Evolutionary conservation across 2,888 invertebrate genomes (phyloP).

Genomic region (Tridacna crocea): DNA sequence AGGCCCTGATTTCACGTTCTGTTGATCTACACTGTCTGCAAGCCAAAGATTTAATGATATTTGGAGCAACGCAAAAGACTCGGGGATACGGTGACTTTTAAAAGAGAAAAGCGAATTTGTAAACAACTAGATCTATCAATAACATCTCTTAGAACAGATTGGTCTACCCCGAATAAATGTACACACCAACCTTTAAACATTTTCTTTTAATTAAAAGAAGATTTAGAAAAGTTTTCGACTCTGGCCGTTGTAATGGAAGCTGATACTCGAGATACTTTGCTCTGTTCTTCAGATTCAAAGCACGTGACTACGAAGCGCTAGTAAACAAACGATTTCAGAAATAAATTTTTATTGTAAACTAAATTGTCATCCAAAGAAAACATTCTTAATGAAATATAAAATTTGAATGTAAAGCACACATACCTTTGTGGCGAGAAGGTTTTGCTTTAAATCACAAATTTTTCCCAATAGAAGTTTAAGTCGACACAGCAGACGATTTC

Average conservation of each 20-base stretch:
- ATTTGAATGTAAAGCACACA: not conserved
- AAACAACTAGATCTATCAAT: too few relatives aligned
- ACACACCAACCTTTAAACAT: too few relatives aligned
- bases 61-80: too few relatives aligned
- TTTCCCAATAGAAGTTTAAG: not conserved
- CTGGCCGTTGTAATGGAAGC: not conserved
- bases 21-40: too few relatives aligned
- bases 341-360: not conserved
- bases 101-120: too few relatives aligned
- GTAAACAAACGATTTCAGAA: conserved; percentile 16
- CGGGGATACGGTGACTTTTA: too few relatives aligned
- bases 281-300: not conserved
- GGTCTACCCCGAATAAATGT: not conserved
- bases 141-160: too few relatives aligned
- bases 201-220: too few relatives aligned
- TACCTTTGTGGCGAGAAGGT: not conserved
- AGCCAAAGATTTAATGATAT: too few relatives aligned
- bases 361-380: not conserved
- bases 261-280: not conserved
- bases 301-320: conserved; percentile 1
- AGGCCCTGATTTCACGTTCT: too few relatives aligned
- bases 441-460: conserved; percentile 2
- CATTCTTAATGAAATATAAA: not conserved
- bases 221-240: too few relatives aligned
- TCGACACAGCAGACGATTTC: not conserved